phyloP scores from a whole-genome alignment of 2,113 vertebrate species.

The Mohoua ochrocephala region DNA sequence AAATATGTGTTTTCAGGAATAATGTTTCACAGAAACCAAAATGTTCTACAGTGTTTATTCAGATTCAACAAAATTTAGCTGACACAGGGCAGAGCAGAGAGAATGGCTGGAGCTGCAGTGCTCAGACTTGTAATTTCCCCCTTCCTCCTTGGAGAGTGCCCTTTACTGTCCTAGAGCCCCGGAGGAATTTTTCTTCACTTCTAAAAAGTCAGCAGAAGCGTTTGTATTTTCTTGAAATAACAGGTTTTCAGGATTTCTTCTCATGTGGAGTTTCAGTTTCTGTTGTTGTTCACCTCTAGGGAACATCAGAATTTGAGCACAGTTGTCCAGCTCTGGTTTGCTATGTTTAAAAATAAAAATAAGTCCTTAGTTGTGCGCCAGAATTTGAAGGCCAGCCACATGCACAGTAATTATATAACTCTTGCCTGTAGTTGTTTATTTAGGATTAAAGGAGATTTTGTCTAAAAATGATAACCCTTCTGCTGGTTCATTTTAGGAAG shows the following conservation, averaged over 20 bases:
- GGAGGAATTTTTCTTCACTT: neutral
- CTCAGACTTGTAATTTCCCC: neutral
- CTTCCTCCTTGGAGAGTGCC: neutral
- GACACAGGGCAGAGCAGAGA: neutral
- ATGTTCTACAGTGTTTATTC: neutral
- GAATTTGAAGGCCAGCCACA: neutral
- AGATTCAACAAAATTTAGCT: neutral
- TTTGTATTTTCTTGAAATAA: neutral
- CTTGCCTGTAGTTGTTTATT: neutral
- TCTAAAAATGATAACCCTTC: neutral
- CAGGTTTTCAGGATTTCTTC: neutral
- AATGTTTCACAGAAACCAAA: neutral
- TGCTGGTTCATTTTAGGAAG: neutral
- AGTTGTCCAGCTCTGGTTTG: neutral
- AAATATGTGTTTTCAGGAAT: neutral
- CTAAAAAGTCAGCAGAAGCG: neutral
- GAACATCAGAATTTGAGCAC: neutral
- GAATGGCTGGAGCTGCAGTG: neutral
- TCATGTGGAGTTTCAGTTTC: neutral
- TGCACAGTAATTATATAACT: neutral
- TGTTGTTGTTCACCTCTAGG: neutral
- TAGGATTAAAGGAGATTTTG: neutral
- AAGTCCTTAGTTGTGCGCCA: neutral
- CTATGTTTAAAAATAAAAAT: neutral
- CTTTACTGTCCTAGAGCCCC: neutral